A percentile compares a stretch with the other conserved stretches of the same genome.
phyloP scores from a whole-genome alignment of 1,140 invertebrate genomes.

The Drosophila murphyi region DNA sequence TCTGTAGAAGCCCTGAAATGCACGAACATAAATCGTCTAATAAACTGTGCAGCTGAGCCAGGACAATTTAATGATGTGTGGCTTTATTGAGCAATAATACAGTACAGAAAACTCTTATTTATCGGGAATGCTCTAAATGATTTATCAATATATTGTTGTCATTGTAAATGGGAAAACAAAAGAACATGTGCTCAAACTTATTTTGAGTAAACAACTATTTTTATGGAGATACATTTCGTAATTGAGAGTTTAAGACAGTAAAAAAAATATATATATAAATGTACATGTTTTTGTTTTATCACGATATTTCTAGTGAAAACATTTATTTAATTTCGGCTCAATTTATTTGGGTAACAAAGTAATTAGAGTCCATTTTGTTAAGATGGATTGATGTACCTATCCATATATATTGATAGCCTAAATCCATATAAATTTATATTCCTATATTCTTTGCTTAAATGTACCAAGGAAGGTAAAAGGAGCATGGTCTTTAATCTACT shows the following conservation, averaged over 20 bases:
- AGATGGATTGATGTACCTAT: no score
- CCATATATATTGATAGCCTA: no score
- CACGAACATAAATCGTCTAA: conserved; percentile 38
- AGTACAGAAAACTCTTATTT: conserved; percentile 2
- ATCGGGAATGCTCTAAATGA: not conserved
- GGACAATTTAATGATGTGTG: conserved; percentile 44
- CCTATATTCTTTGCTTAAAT: no score
- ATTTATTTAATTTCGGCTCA: no score
- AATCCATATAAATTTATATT: no score
- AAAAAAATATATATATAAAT: not conserved
- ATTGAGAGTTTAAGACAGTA: no score
- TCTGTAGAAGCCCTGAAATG: conserved; percentile 18
- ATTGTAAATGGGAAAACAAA: not conserved
- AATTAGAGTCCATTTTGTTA: no score
- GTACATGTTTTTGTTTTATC: no score
- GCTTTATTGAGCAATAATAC: conserved; percentile 8
- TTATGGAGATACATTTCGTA: not conserved
- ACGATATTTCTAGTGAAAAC: no score
- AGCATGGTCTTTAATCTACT: no score
- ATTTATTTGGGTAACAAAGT: no score
- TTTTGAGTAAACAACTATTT: not conserved
- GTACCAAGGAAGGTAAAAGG: no score
- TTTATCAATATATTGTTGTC: not conserved
- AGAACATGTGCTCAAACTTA: not conserved
- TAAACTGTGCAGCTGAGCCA: conserved; percentile 24